A percentile compares a stretch with the other conserved stretches of the same genome.
These are phyloP conservation scores for Percopsis transmontana DNA, from an alignment of 2,113 vertebrate species.

Conservation along the genomic window DNA sequence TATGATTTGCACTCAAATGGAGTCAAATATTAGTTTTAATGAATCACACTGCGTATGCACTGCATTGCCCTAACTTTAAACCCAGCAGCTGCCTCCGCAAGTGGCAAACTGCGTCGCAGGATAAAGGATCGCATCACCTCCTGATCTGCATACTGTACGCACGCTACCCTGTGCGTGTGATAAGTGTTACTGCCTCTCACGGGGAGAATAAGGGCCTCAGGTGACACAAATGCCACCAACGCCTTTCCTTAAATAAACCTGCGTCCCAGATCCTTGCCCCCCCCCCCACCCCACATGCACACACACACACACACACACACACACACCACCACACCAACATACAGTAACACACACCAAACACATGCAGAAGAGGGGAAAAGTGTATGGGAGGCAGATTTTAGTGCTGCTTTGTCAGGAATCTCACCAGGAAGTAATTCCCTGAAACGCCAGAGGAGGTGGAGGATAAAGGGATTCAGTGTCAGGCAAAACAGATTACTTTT, in stretches of 20 bases:
- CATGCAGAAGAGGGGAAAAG: slow-evolving; percentile 29
- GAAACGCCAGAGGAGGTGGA: slow-evolving; percentile 62
- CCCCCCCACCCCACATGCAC: background rate
- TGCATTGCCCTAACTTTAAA: background rate
- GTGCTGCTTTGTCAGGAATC: slow-evolving; percentile 68
- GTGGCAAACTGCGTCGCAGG: slow-evolving; percentile 21
- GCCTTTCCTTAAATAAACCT: slow-evolving; percentile 75
- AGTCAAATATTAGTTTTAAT: background rate
- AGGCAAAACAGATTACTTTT: slow-evolving; percentile 60
- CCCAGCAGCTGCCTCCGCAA: background rate
- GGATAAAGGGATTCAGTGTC: slow-evolving; percentile 62
- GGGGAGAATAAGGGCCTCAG: slow-evolving; percentile 54
- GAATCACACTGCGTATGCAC: background rate
- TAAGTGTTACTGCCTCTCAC: slow-evolving; percentile 56
- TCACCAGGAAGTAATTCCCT: slow-evolving; percentile 65
- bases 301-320: slow-evolving; percentile 20
- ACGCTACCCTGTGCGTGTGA: slow-evolving; percentile 61
- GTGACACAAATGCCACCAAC: slow-evolving; percentile 71
- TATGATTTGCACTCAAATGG: slow-evolving; percentile 2
- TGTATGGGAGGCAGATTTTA: slow-evolving; percentile 67
- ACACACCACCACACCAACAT: slow-evolving; percentile 22
- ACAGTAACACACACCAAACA: slow-evolving; percentile 14
- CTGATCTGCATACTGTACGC: slow-evolving; percentile 49
- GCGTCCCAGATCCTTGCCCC: slow-evolving; percentile 48
- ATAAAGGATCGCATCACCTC: slow-evolving; percentile 31